Conservation (phyloP, 2,888 invertebrate species). For the Galeopsomyia nigrocyanea region DNA sequence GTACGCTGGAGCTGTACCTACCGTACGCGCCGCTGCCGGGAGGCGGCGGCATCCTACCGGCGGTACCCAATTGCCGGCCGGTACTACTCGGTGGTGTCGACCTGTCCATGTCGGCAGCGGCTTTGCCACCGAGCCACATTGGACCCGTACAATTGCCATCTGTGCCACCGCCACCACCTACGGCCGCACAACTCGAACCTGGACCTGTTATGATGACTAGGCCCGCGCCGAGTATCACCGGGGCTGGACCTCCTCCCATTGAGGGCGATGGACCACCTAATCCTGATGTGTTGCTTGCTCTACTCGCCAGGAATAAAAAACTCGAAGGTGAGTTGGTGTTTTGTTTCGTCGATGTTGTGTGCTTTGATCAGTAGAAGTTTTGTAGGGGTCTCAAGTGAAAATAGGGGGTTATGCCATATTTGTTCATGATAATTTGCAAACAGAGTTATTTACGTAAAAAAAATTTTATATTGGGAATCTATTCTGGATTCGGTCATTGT, state of each 20-base stretch:
- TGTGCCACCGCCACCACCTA: conserved; percentile 54
- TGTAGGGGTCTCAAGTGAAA: no score
- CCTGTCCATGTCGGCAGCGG: conserved; percentile 68
- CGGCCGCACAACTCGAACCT: neutral
- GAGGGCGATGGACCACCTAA: conserved; percentile 74
- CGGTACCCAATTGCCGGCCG: conserved; percentile 65
- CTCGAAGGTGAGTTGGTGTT: conserved; percentile 80
- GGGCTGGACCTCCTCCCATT: conserved; percentile 40
- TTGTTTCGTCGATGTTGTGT: neutral
- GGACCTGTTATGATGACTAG: conserved; percentile 32
- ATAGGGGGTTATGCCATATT: no score
- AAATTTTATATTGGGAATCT: no score
- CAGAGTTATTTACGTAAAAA: no score
- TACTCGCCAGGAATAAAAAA: conserved; percentile 88
- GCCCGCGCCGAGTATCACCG: conserved; percentile 46
- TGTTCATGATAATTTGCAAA: no score
- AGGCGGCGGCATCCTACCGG: conserved; percentile 68
- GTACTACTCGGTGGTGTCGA: conserved; percentile 66
- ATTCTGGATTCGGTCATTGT: no score
- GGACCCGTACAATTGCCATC: no score
- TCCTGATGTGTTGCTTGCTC: conserved; percentile 86
- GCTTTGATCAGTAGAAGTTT: no score
- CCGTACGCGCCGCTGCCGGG: conserved; percentile 69
- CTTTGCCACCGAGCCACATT: conserved; percentile 48
- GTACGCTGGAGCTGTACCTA: conserved; percentile 68